These are phyloP conservation scores for Orthosia incerta DNA, from an alignment of 2,888 invertebrate genomes.

Conservation along the genomic window DNA sequence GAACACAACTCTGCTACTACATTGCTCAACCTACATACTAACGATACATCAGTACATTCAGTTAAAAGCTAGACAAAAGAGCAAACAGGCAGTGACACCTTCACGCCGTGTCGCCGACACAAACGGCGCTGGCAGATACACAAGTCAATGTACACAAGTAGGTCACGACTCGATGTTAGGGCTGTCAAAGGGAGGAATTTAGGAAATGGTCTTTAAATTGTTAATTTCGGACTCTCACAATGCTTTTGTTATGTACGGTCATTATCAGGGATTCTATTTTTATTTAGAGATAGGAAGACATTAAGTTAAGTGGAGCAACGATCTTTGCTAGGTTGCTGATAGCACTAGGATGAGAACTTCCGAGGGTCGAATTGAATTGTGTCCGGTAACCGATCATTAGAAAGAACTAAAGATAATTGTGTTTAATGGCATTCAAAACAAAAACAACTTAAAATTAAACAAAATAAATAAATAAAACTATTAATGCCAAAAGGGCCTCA, in stretches of 20 bases:
- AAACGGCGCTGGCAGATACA: constrained; percentile 44
- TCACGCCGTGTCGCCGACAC: constrained; percentile 39
- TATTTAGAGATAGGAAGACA: background rate
- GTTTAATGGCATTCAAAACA: too few species aligned
- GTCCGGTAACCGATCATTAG: too few species aligned
- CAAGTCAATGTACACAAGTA: constrained; percentile 53
- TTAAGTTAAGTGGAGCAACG: background rate
- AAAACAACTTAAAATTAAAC: too few species aligned
- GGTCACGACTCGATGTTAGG: constrained; percentile 56
- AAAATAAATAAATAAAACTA: too few species aligned
- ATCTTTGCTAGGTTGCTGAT: background rate
- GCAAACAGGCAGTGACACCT: constrained; percentile 49
- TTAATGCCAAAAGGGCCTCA: too few species aligned
- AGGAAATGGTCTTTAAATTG: background rate
- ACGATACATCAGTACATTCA: constrained; percentile 14
- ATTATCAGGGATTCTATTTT: background rate
- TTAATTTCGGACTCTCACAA: background rate
- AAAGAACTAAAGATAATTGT: too few species aligned
- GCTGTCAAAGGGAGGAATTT: constrained; percentile 24
- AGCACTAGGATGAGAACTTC: background rate
- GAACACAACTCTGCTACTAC: background rate
- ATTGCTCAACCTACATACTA: background rate
- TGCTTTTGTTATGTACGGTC: background rate
- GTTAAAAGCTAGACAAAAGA: constrained; percentile 47
- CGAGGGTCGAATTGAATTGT: background rate